Evolutionary conservation across 2,113 vertebrate genomes (phyloP).

Genomic region (Camelus dromedarius): DNA sequence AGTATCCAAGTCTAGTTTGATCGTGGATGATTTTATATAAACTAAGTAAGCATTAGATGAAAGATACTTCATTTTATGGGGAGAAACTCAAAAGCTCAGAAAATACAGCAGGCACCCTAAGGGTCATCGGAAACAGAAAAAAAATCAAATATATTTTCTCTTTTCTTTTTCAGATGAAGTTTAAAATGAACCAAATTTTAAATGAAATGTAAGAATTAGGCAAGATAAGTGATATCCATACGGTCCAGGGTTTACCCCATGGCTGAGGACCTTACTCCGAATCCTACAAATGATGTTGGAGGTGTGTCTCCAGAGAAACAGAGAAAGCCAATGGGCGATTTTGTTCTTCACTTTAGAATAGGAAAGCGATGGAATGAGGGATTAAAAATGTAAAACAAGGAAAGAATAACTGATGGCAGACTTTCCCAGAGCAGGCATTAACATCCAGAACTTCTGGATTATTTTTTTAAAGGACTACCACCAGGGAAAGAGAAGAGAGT

Average conservation of each 20-base stretch:
- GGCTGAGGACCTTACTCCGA: background rate
- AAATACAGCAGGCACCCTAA: background rate
- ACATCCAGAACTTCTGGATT: background rate
- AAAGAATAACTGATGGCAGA: background rate
- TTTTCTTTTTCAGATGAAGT: background rate
- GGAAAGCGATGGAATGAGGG: background rate
- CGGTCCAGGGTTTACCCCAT: background rate
- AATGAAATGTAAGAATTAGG: background rate
- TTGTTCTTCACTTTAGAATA: background rate
- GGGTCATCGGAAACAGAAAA: background rate
- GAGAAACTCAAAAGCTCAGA: background rate
- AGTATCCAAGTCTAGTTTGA: background rate
- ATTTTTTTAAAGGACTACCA: background rate
- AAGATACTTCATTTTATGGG: background rate
- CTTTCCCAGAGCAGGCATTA: background rate
- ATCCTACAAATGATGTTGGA: background rate
- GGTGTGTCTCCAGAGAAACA: background rate
- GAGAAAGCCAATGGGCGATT: background rate
- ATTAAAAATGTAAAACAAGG: background rate
- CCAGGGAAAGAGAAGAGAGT: background rate
- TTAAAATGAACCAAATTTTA: background rate
- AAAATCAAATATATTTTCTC: background rate
- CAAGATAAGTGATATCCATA: background rate
- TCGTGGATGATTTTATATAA: constrained; percentile 17
- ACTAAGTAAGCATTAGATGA: background rate